Conservation (phyloP, 2,113 vertebrate genomes). For the Chitala chitala region DNA sequence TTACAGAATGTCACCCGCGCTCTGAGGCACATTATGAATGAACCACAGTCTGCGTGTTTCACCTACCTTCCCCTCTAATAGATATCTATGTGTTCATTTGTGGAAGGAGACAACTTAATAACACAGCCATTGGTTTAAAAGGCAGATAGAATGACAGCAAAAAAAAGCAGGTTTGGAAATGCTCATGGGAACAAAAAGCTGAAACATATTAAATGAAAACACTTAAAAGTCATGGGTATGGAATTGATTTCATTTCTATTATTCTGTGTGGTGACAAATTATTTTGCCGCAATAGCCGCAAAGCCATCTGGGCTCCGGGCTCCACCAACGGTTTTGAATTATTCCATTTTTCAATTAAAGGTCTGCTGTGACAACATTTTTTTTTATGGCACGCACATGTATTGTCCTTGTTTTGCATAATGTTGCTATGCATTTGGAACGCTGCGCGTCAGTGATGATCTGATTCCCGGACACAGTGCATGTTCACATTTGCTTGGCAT, state of each 20-base stretch:
- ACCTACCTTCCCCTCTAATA: slow-evolving; percentile 12
- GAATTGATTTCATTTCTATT: slow-evolving; percentile 28
- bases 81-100: slow-evolving; percentile 26
- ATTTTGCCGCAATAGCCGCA: neutral
- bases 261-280: slow-evolving; percentile 1
- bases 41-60: neutral
- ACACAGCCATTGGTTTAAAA: slow-evolving; percentile 25
- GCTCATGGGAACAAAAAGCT: slow-evolving; percentile 17
- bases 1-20: neutral
- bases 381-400: too few species aligned
- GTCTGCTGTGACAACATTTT: neutral
- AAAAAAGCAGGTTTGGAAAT: neutral
- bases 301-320: neutral
- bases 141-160: slow-evolving; percentile 10
- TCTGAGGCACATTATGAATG: neutral
- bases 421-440: neutral
- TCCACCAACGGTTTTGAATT: slow-evolving; percentile 1
- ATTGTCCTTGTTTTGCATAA: slow-evolving; percentile 7
- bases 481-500: too few species aligned
- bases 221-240: slow-evolving; percentile 16
- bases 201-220: slow-evolving; percentile 28
- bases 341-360: slow-evolving; percentile 3
- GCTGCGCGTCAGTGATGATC: too few species aligned
- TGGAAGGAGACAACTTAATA: slow-evolving; percentile 30
- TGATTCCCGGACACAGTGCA: too few species aligned